Evolutionary conservation across 2,888 invertebrate species (phyloP), one percentile per base, ranked within the genome.

Genomic region (Tholera decimalis): DNA sequence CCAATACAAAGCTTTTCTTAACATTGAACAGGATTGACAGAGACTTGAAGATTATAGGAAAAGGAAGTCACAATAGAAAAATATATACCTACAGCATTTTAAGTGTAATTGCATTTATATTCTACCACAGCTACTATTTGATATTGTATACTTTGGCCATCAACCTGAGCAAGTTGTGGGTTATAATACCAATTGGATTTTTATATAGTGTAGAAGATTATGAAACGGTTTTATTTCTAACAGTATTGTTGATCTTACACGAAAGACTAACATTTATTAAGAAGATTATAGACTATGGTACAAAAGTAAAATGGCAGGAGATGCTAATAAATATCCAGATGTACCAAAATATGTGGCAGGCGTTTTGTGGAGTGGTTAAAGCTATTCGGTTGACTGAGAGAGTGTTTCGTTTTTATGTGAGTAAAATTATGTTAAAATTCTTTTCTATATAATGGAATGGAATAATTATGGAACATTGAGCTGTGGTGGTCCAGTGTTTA

Each of bases 271-370:
- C 18, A 24, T 63, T 24, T 37, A 63, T 62, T 8, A 37, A n/a
- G 11, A 37, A 62, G 11, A 63, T 63, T 22, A 46, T 63, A 62
- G 37, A 62, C 30, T 37, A 47, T 20, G 4, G 30, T 26, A 30
- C 30, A 13, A 18, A 62, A 39, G 9, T 62, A 20, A 30, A 20
- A 62, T 47, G 62, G 47, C 64, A 39, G 9, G 30, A 64, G 3
- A 26, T 3, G 24, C 7, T 24, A 0, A 20, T 39, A n/a, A 30
- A 30, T 37, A 47, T 30, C 13, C 64, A 47, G 30, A 1, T 62
- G 39, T n/a, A 47, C 9, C 30, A 20, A 30, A 62, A 62, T 39
- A 33, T 64, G n/a, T 64, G 49, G 63, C 46, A 46, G 18, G 63
- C 63, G n/a, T 39, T 62, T 0, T 8, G 47, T 6, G 3, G 46